Evolutionary conservation across 2,888 invertebrate species (phyloP).

Genomic region (Harpalus rubripes): DNA sequence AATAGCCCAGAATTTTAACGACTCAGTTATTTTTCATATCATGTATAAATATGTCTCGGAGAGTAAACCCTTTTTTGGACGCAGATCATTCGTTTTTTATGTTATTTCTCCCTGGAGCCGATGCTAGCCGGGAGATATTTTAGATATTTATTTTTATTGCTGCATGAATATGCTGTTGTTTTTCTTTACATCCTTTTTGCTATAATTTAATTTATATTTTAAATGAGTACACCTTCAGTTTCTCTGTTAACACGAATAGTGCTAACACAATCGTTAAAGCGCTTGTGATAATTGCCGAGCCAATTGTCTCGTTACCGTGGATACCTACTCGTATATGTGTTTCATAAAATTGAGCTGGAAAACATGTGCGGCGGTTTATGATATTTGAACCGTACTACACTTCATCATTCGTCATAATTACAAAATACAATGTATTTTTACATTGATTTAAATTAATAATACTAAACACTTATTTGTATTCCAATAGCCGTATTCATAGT

Average conservation of each 20-base stretch:
- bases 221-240: not conserved
- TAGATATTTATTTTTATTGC: slow-evolving; percentile 41
- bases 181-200: slow-evolving; percentile 17
- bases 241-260: not conserved
- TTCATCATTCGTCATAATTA: too few relatives aligned
- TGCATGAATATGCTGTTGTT: slow-evolving; percentile 34
- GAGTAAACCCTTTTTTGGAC: slow-evolving; percentile 47
- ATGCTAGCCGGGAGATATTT: not conserved
- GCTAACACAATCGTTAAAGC: too few relatives aligned
- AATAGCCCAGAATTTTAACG: slow-evolving; percentile 59
- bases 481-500: too few relatives aligned
- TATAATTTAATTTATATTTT: slow-evolving; percentile 37
- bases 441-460: too few relatives aligned
- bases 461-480: too few relatives aligned
- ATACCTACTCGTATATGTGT: too few relatives aligned
- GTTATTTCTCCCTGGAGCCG: slow-evolving; percentile 37
- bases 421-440: too few relatives aligned
- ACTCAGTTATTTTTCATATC: slow-evolving; percentile 58
- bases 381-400: too few relatives aligned
- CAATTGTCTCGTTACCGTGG: too few relatives aligned
- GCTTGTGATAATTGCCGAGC: too few relatives aligned
- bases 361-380: too few relatives aligned
- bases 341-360: too few relatives aligned
- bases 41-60: slow-evolving; percentile 61
- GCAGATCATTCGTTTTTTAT: slow-evolving; percentile 38